phyloP scores from a whole-genome alignment of 2,797 vertebrate genomes.

The Periparus ater region DNA sequence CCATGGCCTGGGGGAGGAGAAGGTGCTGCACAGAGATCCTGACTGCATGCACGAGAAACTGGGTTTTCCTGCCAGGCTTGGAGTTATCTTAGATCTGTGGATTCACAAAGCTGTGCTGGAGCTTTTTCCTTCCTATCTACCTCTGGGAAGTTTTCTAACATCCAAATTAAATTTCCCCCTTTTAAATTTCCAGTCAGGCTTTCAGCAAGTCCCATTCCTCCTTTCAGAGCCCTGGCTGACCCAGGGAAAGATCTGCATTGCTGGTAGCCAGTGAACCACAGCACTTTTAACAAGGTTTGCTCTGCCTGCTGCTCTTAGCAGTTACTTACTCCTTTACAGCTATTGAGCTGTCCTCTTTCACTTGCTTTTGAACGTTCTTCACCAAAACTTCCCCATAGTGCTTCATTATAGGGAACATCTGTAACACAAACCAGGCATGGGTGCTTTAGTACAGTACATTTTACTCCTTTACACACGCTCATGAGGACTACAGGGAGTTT shows the following conservation, averaged over 20 bases:
- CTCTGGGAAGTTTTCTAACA: background rate
- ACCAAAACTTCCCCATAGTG: conserved; percentile 80
- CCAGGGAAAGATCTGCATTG: background rate
- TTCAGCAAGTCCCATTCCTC: background rate
- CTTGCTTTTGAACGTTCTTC: conserved; percentile 71
- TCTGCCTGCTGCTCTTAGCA: background rate
- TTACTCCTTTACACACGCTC: background rate
- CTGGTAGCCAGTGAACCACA: background rate
- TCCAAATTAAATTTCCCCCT: background rate
- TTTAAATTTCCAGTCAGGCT: background rate
- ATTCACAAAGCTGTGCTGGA: background rate
- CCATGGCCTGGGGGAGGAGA: background rate
- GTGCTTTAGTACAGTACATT: background rate
- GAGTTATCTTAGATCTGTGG: background rate
- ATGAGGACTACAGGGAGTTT: background rate
- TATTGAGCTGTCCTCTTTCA: conserved; percentile 62
- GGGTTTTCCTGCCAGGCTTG: background rate
- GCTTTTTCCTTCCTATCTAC: background rate
- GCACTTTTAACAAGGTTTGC: background rate
- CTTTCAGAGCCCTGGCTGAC: background rate
- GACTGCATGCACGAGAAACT: background rate
- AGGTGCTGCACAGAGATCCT: background rate
- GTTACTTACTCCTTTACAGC: conserved; percentile 82
- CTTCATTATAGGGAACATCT: conserved; percentile 83
- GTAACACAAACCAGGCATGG: conserved; percentile 30